These are phyloP conservation scores for Amphiura filiformis DNA, from an alignment of 35 echinoderm and acorn worm species.

Conservation along the genomic window DNA sequence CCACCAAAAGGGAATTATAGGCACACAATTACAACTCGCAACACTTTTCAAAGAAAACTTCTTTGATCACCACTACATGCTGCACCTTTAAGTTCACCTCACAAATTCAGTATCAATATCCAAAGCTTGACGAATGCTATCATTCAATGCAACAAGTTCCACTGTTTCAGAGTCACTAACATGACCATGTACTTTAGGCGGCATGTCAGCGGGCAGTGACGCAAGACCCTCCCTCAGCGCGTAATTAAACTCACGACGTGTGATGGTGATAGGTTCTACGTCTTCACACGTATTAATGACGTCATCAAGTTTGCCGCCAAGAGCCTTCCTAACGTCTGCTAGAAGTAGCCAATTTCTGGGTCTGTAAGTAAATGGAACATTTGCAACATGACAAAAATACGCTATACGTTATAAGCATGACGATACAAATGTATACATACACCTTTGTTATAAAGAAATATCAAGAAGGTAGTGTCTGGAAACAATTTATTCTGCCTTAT, in stretches of 20 bases:
- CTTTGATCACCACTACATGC: no score
- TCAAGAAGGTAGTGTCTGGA: background rate
- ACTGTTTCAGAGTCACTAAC: background rate
- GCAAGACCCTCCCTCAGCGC: background rate
- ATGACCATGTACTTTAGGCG: background rate
- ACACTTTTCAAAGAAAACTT: no score
- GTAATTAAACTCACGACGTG: background rate
- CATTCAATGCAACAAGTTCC: background rate
- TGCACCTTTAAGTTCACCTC: background rate
- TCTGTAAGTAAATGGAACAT: slow-evolving; percentile 25
- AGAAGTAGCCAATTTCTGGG: slow-evolving; percentile 66
- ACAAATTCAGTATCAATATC: background rate
- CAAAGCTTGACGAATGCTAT: background rate
- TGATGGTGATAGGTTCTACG: background rate
- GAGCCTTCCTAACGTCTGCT: slow-evolving; percentile 30
- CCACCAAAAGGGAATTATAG: no score
- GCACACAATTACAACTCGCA: no score
- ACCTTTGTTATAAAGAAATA: background rate
- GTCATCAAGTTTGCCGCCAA: background rate
- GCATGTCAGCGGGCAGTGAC: background rate
- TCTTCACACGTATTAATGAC: background rate
- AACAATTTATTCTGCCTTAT: background rate
- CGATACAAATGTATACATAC: background rate
- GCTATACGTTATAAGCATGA: background rate
- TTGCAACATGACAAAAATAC: no score